phyloP scores from a whole-genome alignment of 2,113 vertebrate genomes.

The Notiomystis cincta region DNA sequence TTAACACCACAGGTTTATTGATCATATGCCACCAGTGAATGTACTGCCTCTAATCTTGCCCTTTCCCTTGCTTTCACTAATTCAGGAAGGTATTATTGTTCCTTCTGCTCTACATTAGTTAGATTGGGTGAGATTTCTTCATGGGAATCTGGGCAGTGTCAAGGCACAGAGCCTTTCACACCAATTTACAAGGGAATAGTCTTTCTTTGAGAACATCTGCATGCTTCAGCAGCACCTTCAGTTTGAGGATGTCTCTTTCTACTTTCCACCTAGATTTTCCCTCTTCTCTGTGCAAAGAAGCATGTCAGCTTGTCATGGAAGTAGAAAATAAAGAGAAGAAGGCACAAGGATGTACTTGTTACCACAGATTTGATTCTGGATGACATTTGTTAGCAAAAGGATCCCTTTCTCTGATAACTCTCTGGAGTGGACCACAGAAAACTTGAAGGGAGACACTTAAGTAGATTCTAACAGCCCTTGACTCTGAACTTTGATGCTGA shows the following conservation, averaged over 20 bases:
- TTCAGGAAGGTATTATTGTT: background rate
- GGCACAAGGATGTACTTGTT: background rate
- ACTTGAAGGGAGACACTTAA: background rate
- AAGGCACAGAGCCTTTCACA: background rate
- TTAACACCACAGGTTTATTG: background rate
- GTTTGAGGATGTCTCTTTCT: background rate
- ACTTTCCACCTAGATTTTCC: background rate
- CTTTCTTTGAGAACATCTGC: background rate
- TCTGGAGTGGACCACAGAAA: background rate
- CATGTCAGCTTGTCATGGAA: background rate
- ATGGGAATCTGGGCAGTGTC: background rate
- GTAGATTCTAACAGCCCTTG: background rate
- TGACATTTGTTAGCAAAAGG: background rate
- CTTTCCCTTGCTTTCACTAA: background rate
- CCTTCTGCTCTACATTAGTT: background rate
- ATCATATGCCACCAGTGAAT: background rate
- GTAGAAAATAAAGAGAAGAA: background rate
- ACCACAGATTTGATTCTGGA: background rate
- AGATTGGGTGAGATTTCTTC: background rate
- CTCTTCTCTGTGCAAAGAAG: background rate
- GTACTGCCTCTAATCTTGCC: background rate
- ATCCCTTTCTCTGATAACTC: background rate
- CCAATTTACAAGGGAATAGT: background rate
- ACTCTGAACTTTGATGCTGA: background rate
- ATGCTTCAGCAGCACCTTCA: background rate